A percentile compares a stretch with the other conserved stretches of the same genome.
Evolutionary conservation across 2,888 invertebrate genomes (phyloP).

Genomic region (Didymodactylos carnosus): DNA sequence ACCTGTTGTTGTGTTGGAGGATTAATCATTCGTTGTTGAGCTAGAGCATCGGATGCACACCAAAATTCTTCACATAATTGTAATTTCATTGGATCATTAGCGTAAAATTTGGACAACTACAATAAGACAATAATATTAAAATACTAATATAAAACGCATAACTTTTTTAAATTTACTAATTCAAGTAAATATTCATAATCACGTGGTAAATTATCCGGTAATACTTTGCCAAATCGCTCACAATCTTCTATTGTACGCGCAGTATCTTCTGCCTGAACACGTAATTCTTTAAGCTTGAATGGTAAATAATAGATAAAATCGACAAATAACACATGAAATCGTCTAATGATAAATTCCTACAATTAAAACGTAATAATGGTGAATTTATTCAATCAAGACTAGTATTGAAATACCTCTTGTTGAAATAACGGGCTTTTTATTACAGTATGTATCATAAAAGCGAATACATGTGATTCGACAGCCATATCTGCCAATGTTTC

Average conservation of each 20-base stretch:
- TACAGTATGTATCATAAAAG: not conserved
- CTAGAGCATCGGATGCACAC: not conserved
- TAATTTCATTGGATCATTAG: not conserved
- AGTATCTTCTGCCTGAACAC: not conserved
- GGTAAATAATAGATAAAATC: conserved; percentile 1
- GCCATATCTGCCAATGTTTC: not conserved
- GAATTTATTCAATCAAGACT: too few relatives aligned
- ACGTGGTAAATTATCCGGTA: not conserved
- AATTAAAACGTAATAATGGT: too few relatives aligned
- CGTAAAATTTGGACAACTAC: not conserved
- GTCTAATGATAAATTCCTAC: not conserved
- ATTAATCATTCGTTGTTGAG: not conserved
- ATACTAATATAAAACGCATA: too few relatives aligned
- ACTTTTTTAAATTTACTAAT: not conserved
- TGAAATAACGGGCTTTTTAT: not conserved
- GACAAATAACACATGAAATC: not conserved
- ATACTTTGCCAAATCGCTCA: not conserved
- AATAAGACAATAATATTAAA: not conserved
- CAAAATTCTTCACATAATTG: not conserved
- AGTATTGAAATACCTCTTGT: not conserved
- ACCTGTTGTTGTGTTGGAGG: not conserved
- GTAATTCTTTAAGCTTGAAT: not conserved
- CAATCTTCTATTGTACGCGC: not conserved
- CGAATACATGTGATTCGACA: not conserved
- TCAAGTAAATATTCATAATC: not conserved